Base-by-base conservation (phyloP, 1,140 invertebrate genomes). In the Mya arenaria region DNA sequence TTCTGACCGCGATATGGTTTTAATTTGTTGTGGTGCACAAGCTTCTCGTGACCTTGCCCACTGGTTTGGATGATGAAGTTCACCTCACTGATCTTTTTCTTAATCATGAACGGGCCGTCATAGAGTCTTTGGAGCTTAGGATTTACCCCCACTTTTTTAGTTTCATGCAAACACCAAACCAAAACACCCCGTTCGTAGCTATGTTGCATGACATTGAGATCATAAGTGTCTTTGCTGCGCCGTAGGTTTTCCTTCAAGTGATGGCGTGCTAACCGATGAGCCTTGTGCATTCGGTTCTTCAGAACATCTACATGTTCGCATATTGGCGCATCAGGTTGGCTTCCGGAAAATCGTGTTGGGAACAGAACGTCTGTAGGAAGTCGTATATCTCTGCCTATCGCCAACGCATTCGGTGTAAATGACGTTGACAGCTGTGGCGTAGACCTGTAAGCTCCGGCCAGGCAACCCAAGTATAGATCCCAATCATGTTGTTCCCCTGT, bases 321-420 rank as follows among this genome's bases (percentile, higher is more conserved):
- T n/a, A n/a, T n/a, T n/a, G n/a, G n/a, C 56, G 23, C 74, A 52
- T 4, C 6, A 19, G 15, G 36, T 60, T n/a, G 52, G 39, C 30
- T 52, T 5, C 1, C 32, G 34, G 1, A 30, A n/a, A n/a, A 2
- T 3, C 8, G 34, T 68, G 10, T 28, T 5, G 79, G 71, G 68
- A 74, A 77, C 10, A 82, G 34, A 28, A 83, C 2, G 34, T 87
- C 77, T 17, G 75, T 37, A 17, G 87, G 81, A 1, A 87, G 28
- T 15, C 48, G 28, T 1, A 85, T 65, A 48, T 87, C 85, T 36
- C 84, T 41, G 0, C 85, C 88, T 1, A 89, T 58, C 81, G 85
- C 84, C 0, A 89, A 39, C 5, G 56, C 10, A 72, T 89, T 86
- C 28, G 85, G 79, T 0, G 66, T 82, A 15, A 81, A 44, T 19